Base-by-base conservation (phyloP, 2,113 vertebrate species). In the Emydocephalus ijimae region DNA sequence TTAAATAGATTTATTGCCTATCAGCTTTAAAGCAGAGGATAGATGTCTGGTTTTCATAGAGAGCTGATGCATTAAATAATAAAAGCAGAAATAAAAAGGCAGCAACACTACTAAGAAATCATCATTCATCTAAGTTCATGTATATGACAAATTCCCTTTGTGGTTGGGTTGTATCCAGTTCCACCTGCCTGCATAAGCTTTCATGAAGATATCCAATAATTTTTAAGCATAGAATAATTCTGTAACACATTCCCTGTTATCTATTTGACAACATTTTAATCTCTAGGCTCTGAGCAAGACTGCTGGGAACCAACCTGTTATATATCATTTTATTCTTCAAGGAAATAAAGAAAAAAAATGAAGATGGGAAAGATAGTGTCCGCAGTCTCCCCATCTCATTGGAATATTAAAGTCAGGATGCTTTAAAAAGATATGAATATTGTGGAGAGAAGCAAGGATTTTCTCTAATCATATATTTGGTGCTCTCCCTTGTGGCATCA, bases 1-100 rank as follows among this genome's bases (percentile, higher is more conserved):
- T 96, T 97, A 96, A 96, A 95, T 90, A 96, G 96, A 97, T 97
- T 97, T 97, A 96, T 94, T 96, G 93, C 94, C 90, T 94, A 96
- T 96, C 94, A 93, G 93, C 96, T 97, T 97, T 96, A 95, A 95
- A 95, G 92, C 94, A 96, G 95, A 96, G 94, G 92, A 95, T 96
- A 90, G 96, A 92, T 96, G 95, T 95, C 93, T 94, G 55, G 95
- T 96, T 90, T 91, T 96, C 92, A 94, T 57, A 94, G 92, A 92
- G 91, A 94, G 91, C 91, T 96, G 92, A 95, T 96, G 69, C 34
- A 95, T 96, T 97, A 69, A 59, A 94, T 90, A 93, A 90, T 93
- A 93, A 94, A 90, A 94, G n/a, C 89, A 93, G 89, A 90, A 90
- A 90, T 89, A 61, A 87, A 95, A 95, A 95, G 18, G 88, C 96